These are phyloP conservation scores for Echiichthys vipera DNA, from an alignment of 2,797 vertebrate species.

Conservation along the genomic window DNA sequence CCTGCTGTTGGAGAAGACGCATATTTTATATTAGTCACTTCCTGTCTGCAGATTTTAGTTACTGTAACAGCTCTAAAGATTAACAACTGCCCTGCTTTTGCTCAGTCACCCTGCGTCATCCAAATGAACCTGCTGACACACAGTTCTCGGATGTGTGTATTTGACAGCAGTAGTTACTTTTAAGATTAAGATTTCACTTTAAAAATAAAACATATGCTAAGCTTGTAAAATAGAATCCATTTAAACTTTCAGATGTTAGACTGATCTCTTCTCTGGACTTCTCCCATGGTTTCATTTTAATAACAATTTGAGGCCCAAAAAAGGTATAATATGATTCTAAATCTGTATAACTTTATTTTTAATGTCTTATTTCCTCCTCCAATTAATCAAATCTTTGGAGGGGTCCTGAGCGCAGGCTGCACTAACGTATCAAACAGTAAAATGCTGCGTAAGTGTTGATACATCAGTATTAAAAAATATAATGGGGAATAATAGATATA, in stretches of 20 bases:
- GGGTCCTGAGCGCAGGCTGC: too few species aligned
- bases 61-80: constrained; percentile 32
- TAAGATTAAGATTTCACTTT: neutral
- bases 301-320: neutral
- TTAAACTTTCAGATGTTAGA: neutral
- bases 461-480: too few species aligned
- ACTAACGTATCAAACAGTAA: too few species aligned
- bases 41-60: constrained; percentile 10
- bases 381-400: too few species aligned
- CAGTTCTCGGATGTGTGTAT: neutral
- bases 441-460: too few species aligned
- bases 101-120: constrained; percentile 1
- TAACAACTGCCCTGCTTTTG: constrained; percentile 27
- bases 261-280: neutral
- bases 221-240: neutral
- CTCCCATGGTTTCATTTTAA: neutral
- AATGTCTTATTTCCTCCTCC: too few species aligned
- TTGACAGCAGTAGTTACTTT: neutral
- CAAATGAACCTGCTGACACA: constrained; percentile 25
- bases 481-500: too few species aligned
- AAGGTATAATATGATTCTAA: neutral
- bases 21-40: neutral
- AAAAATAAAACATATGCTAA: neutral
- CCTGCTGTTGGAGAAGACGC: neutral
- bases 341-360: neutral